These are phyloP conservation scores for Laothoe populi DNA, from an alignment of 2,888 invertebrate species.

Conservation along the genomic window DNA sequence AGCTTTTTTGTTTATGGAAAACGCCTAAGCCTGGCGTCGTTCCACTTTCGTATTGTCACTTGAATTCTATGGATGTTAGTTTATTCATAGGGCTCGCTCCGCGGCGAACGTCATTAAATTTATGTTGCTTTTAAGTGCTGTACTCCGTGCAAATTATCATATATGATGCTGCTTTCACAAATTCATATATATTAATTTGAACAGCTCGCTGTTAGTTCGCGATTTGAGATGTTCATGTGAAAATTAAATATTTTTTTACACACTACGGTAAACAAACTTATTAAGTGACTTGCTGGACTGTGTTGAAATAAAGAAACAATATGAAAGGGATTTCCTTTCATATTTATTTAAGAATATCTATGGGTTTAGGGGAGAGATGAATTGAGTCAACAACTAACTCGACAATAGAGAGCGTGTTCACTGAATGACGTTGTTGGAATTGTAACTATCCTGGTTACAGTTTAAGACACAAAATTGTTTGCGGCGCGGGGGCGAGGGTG, in stretches of 20 bases:
- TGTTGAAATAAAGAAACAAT: slow-evolving; percentile 23
- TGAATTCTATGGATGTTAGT: slow-evolving; percentile 78
- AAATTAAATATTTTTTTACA: background rate
- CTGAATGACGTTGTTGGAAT: slow-evolving; percentile 48
- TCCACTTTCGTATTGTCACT: slow-evolving; percentile 79
- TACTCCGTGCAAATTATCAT: slow-evolving; percentile 37
- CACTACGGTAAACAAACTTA: slow-evolving; percentile 21
- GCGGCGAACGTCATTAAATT: slow-evolving; percentile 67
- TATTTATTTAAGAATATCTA: slow-evolving; percentile 71
- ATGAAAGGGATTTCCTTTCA: slow-evolving; percentile 43
- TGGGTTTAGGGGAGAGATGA: slow-evolving; percentile 64
- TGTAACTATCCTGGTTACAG: slow-evolving; percentile 45
- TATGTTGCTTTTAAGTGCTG: slow-evolving; percentile 49
- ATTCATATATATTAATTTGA: too few relatives aligned
- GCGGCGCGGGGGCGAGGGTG: slow-evolving; percentile 60
- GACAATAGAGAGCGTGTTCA: slow-evolving; percentile 68
- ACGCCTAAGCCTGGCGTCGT: slow-evolving; percentile 76
- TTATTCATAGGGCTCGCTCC: slow-evolving; percentile 62
- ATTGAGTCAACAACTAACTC: slow-evolving; percentile 79
- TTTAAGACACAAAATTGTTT: slow-evolving; percentile 60
- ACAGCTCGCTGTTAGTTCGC: background rate
- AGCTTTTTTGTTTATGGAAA: slow-evolving; percentile 81
- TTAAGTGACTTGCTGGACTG: slow-evolving; percentile 23
- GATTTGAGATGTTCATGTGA: background rate
- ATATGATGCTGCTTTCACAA: slow-evolving; percentile 32